Evolutionary conservation across 2,888 invertebrate species (phyloP).

Genomic region (Crepidodera aurea): DNA sequence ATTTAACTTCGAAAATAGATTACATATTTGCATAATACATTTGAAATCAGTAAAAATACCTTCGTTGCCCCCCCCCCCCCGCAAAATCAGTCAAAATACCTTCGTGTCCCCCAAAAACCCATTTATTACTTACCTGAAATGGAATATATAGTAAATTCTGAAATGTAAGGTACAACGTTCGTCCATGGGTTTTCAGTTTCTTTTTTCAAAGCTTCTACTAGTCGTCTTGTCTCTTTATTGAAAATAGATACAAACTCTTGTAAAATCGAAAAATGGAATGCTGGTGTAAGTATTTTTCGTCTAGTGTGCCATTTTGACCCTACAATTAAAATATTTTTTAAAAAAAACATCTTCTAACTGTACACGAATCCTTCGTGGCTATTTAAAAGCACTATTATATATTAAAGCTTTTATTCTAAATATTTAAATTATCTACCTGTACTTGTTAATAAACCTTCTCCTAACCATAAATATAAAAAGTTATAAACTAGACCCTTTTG

Average conservation of each 20-base stretch:
- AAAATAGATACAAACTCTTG: slow-evolving; percentile 45
- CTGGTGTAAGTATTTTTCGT: slow-evolving; percentile 48
- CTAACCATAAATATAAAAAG: slow-evolving; percentile 34
- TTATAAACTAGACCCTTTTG: slow-evolving; percentile 30
- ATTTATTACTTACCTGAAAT: slow-evolving; percentile 63
- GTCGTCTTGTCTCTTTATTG: slow-evolving; percentile 42
- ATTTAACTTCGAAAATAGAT: too few relatives aligned
- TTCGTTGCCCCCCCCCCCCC: too few relatives aligned
- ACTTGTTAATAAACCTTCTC: slow-evolving; percentile 37
- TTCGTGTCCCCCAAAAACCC: too few relatives aligned
- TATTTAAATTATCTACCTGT: slow-evolving; percentile 20
- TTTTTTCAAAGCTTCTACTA: slow-evolving; percentile 46
- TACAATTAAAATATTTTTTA: too few relatives aligned
- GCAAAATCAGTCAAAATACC: too few relatives aligned
- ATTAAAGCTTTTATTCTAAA: background rate
- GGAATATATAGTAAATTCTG: slow-evolving; percentile 64
- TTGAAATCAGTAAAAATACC: too few relatives aligned
- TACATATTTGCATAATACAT: too few relatives aligned
- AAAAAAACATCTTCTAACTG: too few relatives aligned
- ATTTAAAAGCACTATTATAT: too few relatives aligned
- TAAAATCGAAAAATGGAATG: slow-evolving; percentile 49
- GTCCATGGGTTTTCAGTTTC: slow-evolving; percentile 47
- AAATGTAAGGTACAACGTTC: slow-evolving; percentile 62
- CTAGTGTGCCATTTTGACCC: slow-evolving; percentile 46
- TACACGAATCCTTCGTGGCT: too few relatives aligned